Evolutionary conservation across 2,113 vertebrate genomes (phyloP).

Genomic region (Mungos mungo): DNA sequence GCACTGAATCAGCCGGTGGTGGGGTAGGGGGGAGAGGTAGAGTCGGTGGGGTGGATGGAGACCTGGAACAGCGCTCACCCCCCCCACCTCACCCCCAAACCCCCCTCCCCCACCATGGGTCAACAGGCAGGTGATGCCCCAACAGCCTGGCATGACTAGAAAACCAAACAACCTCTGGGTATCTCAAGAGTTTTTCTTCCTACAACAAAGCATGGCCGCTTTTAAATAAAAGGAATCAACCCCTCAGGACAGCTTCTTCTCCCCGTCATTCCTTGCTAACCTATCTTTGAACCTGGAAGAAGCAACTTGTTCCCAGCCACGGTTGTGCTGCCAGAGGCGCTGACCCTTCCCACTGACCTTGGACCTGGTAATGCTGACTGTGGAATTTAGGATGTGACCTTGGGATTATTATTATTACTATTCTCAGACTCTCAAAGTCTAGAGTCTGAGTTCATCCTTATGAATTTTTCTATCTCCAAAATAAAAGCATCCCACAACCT

Average conservation of each 20-base stretch:
- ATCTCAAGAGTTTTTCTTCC: neutral
- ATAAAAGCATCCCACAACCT: neutral
- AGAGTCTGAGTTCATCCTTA: neutral
- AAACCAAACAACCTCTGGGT: neutral
- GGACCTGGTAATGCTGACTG: neutral
- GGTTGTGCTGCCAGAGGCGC: neutral
- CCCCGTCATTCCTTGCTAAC: neutral
- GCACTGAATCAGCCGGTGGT: neutral
- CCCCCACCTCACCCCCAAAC: neutral
- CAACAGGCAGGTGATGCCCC: neutral
- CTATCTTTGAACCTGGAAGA: neutral
- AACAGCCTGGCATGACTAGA: accelerated
- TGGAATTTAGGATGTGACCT: no score
- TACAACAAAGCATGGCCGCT: neutral
- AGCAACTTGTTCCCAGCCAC: neutral
- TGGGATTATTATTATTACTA: neutral
- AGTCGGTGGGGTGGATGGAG: accelerated
- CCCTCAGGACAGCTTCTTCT: neutral
- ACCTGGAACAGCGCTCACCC: accelerated
- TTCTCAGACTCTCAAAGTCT: neutral
- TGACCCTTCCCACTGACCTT: neutral
- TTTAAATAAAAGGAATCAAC: neutral
- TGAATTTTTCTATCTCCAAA: neutral
- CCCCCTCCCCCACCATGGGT: no score
- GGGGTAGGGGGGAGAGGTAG: no score